Base-by-base conservation (phyloP, 2,888 invertebrate species). In the Baronia brevicornis region DNA sequence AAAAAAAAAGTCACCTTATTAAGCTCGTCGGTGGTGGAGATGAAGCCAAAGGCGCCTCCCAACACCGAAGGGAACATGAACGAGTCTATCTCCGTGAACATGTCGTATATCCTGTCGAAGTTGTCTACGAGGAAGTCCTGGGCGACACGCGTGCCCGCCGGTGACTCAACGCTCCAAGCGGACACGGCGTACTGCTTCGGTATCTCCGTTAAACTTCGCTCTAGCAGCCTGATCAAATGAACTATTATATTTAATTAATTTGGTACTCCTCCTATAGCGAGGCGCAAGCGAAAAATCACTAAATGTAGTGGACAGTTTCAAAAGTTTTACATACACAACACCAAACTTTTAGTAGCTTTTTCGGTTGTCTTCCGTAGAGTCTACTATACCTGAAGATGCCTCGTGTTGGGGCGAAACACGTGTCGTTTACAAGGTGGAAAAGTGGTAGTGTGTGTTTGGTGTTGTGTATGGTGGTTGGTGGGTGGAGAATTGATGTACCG, bases 121-220 rank as follows among this genome's bases (percentile, higher is more conserved):
- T 93, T 87, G 10, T 86, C 86, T 8, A 91, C 75, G 3, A 96
- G 77, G 60, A 89, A 93, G 47, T 89, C 87, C 54, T 93, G 94
- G 0, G 95, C 95, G 9, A 92, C 74, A 0, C 88, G 85, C 40
- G 91, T 90, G 26, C 85, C 78, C 0, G 56, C 5, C 0, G 71
- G 63, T 0, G 73, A 58, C 8, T 73, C 72, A 11, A 78, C 69
- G 28, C 60, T 52, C 85, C 85, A 85, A 8, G 56, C 69, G 0
- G 63, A 57, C 1, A 65, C 53, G 0, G 80, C 77, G 54, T 80
- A 73, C 39, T 82, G 82, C 40, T 71, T 73, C 1, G 84, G 82
- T 1, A 85, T 61, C 23, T 63, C 64, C 0, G 59, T 40, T 0
- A 84, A 35, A 19, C 79, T 78, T 12, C 61, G 68, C 23, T 85